phyloP scores from a whole-genome alignment of 2,113 vertebrate species.

The Naja naja region DNA sequence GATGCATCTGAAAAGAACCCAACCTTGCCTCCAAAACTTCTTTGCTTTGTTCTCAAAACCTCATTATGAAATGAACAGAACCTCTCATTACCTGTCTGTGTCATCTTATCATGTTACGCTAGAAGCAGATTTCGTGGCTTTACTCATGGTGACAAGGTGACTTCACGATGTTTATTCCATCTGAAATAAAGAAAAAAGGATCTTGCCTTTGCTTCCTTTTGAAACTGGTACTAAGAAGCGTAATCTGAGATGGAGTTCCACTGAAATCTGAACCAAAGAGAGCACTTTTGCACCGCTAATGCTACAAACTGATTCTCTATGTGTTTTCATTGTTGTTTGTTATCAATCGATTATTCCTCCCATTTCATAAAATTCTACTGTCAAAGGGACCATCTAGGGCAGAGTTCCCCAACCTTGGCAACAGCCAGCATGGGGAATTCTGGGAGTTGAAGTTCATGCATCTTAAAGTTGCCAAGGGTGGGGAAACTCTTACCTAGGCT shows the following conservation, averaged over 20 bases:
- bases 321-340: background rate
- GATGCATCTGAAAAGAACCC: background rate
- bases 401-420: too few relatives aligned
- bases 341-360: background rate
- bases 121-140: background rate
- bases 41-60: background rate
- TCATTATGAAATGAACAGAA: background rate
- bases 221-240: background rate
- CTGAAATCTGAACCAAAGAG: background rate
- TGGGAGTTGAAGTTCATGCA: too few relatives aligned
- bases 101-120: background rate
- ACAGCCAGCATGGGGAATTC: too few relatives aligned
- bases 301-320: background rate
- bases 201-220: background rate
- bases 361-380: background rate
- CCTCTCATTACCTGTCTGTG: background rate
- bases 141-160: background rate
- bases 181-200: background rate
- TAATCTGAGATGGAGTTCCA: background rate
- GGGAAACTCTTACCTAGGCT: background rate
- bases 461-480: too few relatives aligned
- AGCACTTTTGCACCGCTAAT: background rate
- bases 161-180: background rate
- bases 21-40: background rate
- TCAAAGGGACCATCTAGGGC: background rate